Percentiles rank a stretch among this genome's conserved stretches.
phyloP scores from a whole-genome alignment of 2,797 vertebrate genomes.

The Micrastur ruficollis region DNA sequence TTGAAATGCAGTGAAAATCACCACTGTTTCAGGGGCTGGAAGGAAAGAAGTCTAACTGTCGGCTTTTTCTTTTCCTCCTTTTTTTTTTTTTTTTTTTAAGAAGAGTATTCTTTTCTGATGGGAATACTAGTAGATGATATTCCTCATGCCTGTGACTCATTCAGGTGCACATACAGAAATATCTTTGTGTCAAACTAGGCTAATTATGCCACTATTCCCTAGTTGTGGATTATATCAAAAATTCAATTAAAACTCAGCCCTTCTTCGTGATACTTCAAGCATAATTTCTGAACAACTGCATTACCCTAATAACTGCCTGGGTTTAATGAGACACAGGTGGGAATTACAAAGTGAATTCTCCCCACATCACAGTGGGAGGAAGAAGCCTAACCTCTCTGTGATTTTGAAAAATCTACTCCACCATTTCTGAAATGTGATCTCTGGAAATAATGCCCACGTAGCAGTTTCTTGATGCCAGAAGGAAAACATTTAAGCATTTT shows the following conservation, averaged over 20 bases:
- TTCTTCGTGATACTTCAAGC: neutral
- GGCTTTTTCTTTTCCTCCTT: neutral
- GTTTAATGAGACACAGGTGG: neutral
- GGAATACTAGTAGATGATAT: neutral
- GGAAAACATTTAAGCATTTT: neutral
- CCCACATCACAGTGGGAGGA: neutral
- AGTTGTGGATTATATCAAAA: neutral
- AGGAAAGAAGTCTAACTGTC: neutral
- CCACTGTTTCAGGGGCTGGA: neutral
- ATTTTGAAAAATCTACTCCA: neutral
- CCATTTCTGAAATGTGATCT: neutral
- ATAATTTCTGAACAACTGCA: neutral
- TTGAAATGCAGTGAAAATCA: neutral
- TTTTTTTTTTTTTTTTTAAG: neutral
- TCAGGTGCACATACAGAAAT: neutral
- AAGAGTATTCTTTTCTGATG: neutral
- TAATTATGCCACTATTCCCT: constrained; percentile 13
- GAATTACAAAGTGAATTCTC: neutral
- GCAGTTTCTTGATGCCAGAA: neutral
- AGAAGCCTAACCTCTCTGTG: neutral
- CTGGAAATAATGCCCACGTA: neutral
- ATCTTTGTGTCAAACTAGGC: neutral
- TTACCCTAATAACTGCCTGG: neutral
- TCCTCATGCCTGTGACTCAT: neutral
- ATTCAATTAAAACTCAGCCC: neutral